Percentiles rank a stretch among this genome's conserved stretches.
phyloP scores from a whole-genome alignment of 1,140 invertebrate genomes.

The Cotesia typhae region DNA sequence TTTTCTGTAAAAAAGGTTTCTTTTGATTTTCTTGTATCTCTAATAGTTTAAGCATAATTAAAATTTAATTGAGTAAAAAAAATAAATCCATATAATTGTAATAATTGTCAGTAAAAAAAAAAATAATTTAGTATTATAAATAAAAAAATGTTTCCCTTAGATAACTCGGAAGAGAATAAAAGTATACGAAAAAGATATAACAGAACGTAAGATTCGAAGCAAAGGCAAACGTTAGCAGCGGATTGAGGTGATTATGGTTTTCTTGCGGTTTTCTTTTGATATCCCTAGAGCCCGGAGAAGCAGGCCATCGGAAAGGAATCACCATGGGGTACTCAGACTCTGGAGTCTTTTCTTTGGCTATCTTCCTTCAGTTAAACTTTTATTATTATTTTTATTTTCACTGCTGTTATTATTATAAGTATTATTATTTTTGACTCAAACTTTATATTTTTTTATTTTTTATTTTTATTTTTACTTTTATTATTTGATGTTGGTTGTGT shows the following conservation, averaged over 20 bases:
- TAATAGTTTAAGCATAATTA: no score
- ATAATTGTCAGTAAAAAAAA: no score
- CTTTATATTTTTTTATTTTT: background rate
- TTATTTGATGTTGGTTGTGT: conserved; percentile 3
- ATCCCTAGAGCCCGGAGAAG: conserved; percentile 30
- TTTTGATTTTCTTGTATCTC: no score
- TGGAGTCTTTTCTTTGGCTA: conserved; percentile 8
- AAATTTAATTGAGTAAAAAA: no score
- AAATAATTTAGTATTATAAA: no score
- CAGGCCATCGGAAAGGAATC: conserved; percentile 30
- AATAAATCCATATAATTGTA: no score
- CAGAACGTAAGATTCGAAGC: conserved; percentile 26
- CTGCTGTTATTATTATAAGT: no score
- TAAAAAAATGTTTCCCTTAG: no score
- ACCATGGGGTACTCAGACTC: conserved; percentile 40
- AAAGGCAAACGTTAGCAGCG: conserved; percentile 16
- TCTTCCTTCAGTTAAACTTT: conserved; percentile 5
- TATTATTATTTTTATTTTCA: conserved; percentile 5
- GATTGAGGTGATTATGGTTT: conserved; percentile 41
- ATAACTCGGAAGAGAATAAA: conserved; percentile 10
- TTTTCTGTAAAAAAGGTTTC: no score
- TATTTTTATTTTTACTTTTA: no score
- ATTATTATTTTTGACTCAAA: no score
- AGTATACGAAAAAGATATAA: conserved; percentile 35
- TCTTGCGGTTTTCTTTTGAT: conserved; percentile 50